Percentiles rank a stretch among this genome's conserved stretches.
phyloP scores from a whole-genome alignment of 1,140 invertebrate species.

The Ceratoteleas bidentatus region DNA sequence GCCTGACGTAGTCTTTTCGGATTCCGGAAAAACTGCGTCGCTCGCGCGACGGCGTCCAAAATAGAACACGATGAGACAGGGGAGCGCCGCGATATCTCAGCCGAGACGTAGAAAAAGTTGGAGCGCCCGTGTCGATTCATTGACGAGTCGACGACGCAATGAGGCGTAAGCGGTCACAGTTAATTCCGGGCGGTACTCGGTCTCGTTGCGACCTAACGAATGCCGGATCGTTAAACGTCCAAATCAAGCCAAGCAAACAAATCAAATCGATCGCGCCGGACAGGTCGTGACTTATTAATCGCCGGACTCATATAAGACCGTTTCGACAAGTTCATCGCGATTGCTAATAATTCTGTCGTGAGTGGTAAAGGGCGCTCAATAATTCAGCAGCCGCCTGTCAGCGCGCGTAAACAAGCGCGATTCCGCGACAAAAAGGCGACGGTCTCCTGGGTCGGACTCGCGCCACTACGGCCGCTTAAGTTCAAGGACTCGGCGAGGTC shows the following conservation, averaged over 20 bases:
- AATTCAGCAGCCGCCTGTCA: slow-evolving; percentile 5
- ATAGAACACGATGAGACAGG: slow-evolving; percentile 23
- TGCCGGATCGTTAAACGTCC: slow-evolving; percentile 26
- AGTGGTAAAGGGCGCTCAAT: slow-evolving; percentile 13
- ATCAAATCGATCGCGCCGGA: slow-evolving; percentile 37
- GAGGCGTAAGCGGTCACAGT: slow-evolving; percentile 1
- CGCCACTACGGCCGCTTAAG: slow-evolving; percentile 1
- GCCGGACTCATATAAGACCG: slow-evolving; percentile 34
- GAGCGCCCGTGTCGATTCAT: slow-evolving; percentile 1
- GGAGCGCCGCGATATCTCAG: not conserved
- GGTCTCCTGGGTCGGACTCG: not conserved
- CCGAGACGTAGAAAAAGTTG: not conserved
- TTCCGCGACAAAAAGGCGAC: not conserved
- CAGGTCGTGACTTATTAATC: slow-evolving; percentile 39
- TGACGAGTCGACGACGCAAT: slow-evolving; percentile 6
- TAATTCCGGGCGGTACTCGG: slow-evolving; percentile 2
- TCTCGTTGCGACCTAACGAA: slow-evolving; percentile 23
- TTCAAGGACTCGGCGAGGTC: slow-evolving; percentile 59
- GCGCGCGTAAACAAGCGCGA: not conserved
- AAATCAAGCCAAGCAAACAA: slow-evolving; percentile 29
- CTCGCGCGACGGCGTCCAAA: slow-evolving; percentile 43
- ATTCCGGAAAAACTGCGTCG: slow-evolving; percentile 27
- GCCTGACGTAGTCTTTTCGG: slow-evolving; percentile 29
- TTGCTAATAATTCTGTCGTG: slow-evolving; percentile 32
- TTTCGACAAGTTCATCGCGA: slow-evolving; percentile 37